These are phyloP conservation scores for Brevimyrus niger DNA, from an alignment of 2,113 vertebrate species.

Conservation along the genomic window DNA sequence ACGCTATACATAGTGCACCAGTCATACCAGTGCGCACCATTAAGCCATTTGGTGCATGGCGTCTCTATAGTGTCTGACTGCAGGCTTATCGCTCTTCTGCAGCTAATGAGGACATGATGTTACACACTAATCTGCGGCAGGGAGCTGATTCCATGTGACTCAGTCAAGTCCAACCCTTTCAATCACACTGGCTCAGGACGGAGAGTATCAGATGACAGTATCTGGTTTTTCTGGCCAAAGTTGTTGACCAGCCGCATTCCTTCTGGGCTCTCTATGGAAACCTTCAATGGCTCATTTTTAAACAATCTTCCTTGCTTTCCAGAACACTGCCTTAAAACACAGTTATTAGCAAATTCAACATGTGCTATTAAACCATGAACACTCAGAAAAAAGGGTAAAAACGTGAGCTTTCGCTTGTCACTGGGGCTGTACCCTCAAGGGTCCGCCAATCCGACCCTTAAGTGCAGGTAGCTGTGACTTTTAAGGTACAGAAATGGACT, in stretches of 20 bases:
- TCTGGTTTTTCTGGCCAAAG: neutral
- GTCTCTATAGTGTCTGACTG: neutral
- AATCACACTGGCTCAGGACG: neutral
- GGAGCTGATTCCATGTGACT: neutral
- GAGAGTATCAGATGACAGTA: neutral
- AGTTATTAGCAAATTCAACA: neutral
- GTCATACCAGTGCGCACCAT: neutral
- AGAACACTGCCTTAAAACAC: neutral
- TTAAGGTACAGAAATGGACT: too few relatives aligned
- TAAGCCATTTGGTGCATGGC: neutral
- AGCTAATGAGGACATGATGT: neutral
- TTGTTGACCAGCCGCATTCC: neutral
- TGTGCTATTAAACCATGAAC: neutral
- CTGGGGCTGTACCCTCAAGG: too few relatives aligned
- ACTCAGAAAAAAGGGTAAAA: neutral
- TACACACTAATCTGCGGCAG: neutral
- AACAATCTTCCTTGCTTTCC: neutral
- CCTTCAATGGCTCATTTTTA: neutral
- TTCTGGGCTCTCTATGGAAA: neutral
- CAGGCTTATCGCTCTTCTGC: neutral
- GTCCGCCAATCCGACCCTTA: too few relatives aligned
- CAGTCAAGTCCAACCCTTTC: neutral
- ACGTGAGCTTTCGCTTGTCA: too few relatives aligned
- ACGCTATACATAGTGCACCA: neutral
- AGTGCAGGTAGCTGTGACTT: too few relatives aligned